Conservation (phyloP, 2,888 invertebrate species). For the Eilema sororculum region DNA sequence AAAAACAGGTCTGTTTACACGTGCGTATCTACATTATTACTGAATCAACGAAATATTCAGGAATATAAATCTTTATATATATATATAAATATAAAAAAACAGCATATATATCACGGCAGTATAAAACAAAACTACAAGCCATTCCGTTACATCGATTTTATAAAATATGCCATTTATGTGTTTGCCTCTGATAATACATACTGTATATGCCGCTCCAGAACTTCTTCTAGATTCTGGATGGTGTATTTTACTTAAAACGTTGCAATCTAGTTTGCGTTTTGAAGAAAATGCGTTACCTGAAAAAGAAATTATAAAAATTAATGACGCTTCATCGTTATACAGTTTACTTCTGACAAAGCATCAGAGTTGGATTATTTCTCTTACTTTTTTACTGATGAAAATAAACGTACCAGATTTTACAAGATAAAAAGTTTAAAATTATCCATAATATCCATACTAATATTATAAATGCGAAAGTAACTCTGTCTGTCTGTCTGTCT, state of each 20-base stretch:
- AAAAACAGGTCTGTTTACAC: background rate
- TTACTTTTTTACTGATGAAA: too few relatives aligned
- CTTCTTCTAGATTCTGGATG: too few relatives aligned
- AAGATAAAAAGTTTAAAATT: too few relatives aligned
- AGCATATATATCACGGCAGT: background rate
- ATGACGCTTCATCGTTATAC: too few relatives aligned
- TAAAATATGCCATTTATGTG: background rate
- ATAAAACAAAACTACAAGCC: background rate
- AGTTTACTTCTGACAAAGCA: too few relatives aligned
- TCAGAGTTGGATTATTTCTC: too few relatives aligned
- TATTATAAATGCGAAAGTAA: too few relatives aligned
- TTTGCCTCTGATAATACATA: background rate
- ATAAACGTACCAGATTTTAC: too few relatives aligned
- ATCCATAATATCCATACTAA: too few relatives aligned
- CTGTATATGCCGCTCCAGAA: background rate
- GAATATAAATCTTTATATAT: background rate
- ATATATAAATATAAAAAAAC: background rate
- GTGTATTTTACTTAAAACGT: background rate
- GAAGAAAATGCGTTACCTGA: conserved; percentile 5
- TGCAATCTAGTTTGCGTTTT: background rate
- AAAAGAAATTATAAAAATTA: background rate
- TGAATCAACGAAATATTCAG: background rate
- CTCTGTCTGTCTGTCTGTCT: too few relatives aligned
- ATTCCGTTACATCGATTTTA: background rate
- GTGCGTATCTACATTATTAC: background rate